Conservation (phyloP, 1,140 invertebrate species). For the Pachyrhynchus sulphureomaculatus region DNA sequence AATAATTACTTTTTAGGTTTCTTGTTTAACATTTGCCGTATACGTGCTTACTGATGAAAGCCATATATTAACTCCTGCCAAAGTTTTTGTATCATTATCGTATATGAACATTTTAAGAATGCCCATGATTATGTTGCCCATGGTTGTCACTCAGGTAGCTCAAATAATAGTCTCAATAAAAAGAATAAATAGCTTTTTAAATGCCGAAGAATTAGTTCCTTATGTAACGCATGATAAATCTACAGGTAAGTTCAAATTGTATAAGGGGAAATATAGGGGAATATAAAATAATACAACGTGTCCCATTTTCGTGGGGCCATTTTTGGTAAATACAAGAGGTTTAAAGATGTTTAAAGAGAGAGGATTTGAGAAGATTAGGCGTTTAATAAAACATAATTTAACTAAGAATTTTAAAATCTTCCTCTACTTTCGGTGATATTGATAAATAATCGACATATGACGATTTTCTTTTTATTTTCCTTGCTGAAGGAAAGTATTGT, state of each 20-base stretch:
- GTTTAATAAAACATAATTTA: no score
- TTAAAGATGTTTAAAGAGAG: no score
- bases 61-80: slow-evolving; percentile 80
- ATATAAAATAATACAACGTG: no score
- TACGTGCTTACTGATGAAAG: slow-evolving; percentile 83
- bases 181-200: slow-evolving; percentile 88
- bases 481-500: no score
- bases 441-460: no score
- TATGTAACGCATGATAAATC: slow-evolving; percentile 72
- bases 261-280: no score
- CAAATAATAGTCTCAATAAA: slow-evolving; percentile 74
- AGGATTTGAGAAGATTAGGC: no score
- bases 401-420: no score
- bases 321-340: no score
- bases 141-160: slow-evolving; percentile 83
- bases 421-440: no score
- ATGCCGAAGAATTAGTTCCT: slow-evolving; percentile 75
- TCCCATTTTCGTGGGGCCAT: no score
- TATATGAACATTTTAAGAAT: slow-evolving; percentile 97
- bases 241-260: slow-evolving; percentile 74
- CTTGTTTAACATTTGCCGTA: slow-evolving; percentile 88
- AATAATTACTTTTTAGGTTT: slow-evolving; percentile 62
- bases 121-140: slow-evolving; percentile 85
- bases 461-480: no score
- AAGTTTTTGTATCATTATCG: slow-evolving; percentile 93